Conservation (phyloP, 2,888 invertebrate species). For the Acanthosepion lycidas region DNA sequence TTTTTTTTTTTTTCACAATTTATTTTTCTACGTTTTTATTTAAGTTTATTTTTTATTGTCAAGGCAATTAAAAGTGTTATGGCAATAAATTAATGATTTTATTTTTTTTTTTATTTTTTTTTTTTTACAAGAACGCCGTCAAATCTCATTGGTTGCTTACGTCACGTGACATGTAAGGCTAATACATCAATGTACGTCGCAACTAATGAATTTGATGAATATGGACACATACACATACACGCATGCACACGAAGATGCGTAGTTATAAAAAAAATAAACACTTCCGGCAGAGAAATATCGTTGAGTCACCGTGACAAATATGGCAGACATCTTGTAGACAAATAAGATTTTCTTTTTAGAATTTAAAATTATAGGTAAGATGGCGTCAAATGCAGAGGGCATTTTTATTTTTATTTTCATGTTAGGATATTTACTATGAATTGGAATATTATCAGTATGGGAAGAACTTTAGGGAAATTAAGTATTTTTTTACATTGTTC, state of each 20-base stretch:
- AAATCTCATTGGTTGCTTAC: background rate
- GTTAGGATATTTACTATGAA: background rate
- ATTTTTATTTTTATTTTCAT: background rate
- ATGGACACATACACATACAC: background rate
- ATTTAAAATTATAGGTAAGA: background rate
- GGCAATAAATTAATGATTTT: background rate
- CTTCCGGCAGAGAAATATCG: slow-evolving; percentile 7
- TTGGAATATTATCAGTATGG: no score
- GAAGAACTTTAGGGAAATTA: no score
- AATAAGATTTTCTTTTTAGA: background rate
- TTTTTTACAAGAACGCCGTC: background rate
- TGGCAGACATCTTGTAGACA: background rate
- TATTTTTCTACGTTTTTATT: background rate
- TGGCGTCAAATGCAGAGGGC: background rate
- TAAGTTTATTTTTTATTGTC: background rate
- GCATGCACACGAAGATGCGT: background rate
- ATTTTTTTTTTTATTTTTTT: background rate
- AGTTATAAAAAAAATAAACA: background rate
- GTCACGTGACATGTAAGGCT: background rate
- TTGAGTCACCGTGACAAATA: slow-evolving; percentile 3
- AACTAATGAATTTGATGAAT: slow-evolving; percentile 15
- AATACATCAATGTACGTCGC: background rate
- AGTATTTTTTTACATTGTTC: no score
- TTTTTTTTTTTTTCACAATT: background rate
- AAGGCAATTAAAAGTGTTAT: background rate